Evolutionary conservation across 37 sponge, comb jelly and placozoan genomes (phyloP), one percentile per base, ranked within the genome.

Genomic region (Spongilla lacustris): DNA sequence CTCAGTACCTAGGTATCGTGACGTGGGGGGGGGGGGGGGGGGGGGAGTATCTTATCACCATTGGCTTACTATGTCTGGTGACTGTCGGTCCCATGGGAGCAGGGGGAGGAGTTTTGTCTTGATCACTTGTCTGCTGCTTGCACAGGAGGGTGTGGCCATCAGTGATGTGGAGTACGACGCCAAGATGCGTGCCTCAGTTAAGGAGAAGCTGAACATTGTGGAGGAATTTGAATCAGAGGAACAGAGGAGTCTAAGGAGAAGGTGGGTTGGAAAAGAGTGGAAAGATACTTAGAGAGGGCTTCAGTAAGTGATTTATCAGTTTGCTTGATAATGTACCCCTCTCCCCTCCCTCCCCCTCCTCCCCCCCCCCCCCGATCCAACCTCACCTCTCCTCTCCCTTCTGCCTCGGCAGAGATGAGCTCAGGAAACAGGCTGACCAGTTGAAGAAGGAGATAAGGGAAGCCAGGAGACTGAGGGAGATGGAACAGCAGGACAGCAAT

Each of bases 161-260:
- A 58, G 34, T 34, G 80, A 84, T 50, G 72, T 0, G 4, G 78
- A 71, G 41, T 89, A 71, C 78, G 89, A 89, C 46, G 30, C 30
- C 2, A 34, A 84, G 66, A 89, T 83, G 85, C 48, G 85, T 17
- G 75, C 32, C 41, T 72, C 21, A 69, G 85, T 83, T 50, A 73
- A 26, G 26, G 50, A 70, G 69, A 88, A 66, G 69, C 21, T 81
- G 25, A 49, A 70, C 72, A 86, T 66, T 35, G 48, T 66, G 73
- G 36, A 73, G 34, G 30, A 19, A 13, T 33, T 24, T 35, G 73
- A 66, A 50, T 73, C 76, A 27, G 71, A 83, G 29, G 83, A 73
- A 9, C 41, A 71, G 24, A 34, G n/a, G 32, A 73, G 74, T 50
- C 71, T 71, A 2, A 84, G 78, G 32, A 72, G 77, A 84, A 58